These are phyloP conservation scores for Eledone cirrhosa DNA, from an alignment of 2,888 invertebrate species.

Conservation along the genomic window DNA sequence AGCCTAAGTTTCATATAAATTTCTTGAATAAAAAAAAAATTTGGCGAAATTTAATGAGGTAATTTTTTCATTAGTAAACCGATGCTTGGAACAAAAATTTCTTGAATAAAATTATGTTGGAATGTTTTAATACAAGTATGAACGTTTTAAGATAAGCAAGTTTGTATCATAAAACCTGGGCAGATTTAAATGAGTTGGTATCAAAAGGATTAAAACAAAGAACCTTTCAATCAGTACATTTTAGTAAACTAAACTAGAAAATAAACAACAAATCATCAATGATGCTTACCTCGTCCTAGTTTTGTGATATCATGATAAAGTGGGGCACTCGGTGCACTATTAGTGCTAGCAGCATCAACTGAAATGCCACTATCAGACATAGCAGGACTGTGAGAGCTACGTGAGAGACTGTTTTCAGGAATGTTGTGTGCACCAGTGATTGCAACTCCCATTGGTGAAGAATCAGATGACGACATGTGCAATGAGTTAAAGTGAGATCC, in stretches of 20 bases:
- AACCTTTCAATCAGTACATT: background rate
- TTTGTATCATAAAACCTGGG: too few relatives aligned
- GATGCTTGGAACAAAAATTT: too few relatives aligned
- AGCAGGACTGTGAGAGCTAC: conserved; percentile 64
- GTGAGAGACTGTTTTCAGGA: conserved; percentile 50
- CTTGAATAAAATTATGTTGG: too few relatives aligned
- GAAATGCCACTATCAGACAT: conserved; percentile 67
- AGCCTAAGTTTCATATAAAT: too few relatives aligned
- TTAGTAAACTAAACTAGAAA: too few relatives aligned
- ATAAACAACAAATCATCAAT: background rate
- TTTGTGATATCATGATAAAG: conserved; percentile 90
- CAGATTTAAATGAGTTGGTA: too few relatives aligned
- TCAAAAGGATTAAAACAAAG: background rate
- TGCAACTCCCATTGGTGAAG: conserved; percentile 7
- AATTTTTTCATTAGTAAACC: too few relatives aligned
- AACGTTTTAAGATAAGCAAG: too few relatives aligned
- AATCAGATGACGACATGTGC: conserved; percentile 3
- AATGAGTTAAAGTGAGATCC: background rate
- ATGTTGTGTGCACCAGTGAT: conserved; percentile 24
- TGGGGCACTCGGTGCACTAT: conserved; percentile 66
- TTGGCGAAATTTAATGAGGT: too few relatives aligned
- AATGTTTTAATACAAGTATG: too few relatives aligned
- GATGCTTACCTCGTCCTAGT: conserved; percentile 73
- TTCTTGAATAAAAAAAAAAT: conserved; percentile 26
- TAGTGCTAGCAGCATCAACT: conserved; percentile 62